A percentile compares a stretch with the other conserved stretches of the same genome.
These are phyloP conservation scores for Rhynchomys soricoides DNA, from an alignment of 2,113 vertebrate genomes.

Conservation along the genomic window DNA sequence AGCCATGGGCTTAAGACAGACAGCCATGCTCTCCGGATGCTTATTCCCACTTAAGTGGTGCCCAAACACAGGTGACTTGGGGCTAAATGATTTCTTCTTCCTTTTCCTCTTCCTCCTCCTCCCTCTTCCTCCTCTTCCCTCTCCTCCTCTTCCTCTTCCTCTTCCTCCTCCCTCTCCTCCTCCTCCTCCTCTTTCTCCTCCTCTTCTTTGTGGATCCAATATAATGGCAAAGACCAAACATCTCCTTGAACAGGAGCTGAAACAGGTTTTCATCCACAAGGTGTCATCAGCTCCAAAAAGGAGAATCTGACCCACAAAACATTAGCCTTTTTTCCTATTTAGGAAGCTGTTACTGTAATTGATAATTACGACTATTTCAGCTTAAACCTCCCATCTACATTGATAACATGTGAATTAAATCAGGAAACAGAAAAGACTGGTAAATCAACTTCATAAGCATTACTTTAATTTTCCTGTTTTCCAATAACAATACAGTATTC, in stretches of 20 bases:
- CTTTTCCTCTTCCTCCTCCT: background rate
- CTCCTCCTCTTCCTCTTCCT: too few relatives aligned
- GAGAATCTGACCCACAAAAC: background rate
- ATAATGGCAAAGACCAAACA: constrained; percentile 13
- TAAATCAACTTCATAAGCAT: background rate
- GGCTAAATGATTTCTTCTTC: background rate
- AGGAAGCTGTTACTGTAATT: constrained; percentile 23
- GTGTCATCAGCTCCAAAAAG: background rate
- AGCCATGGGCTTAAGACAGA: background rate
- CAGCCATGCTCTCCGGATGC: background rate
- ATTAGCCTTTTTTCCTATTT: background rate
- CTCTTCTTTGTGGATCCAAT: background rate
- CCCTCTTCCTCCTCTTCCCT: background rate
- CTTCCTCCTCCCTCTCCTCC: too few relatives aligned
- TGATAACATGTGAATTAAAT: constrained; percentile 33
- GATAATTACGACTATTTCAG: background rate
- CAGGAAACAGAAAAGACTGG: constrained; percentile 4
- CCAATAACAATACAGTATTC: background rate
- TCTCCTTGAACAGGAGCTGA: constrained; percentile 9
- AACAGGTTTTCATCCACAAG: background rate
- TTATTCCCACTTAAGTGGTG: background rate
- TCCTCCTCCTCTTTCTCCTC: background rate
- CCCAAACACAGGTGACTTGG: background rate
- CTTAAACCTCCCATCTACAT: constrained; percentile 5
- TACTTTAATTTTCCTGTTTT: constrained; percentile 37